Evolutionary conservation across 2,888 invertebrate species (phyloP), one percentile per base, ranked within the genome.

Genomic region (Omphaloscelis lunosa): DNA sequence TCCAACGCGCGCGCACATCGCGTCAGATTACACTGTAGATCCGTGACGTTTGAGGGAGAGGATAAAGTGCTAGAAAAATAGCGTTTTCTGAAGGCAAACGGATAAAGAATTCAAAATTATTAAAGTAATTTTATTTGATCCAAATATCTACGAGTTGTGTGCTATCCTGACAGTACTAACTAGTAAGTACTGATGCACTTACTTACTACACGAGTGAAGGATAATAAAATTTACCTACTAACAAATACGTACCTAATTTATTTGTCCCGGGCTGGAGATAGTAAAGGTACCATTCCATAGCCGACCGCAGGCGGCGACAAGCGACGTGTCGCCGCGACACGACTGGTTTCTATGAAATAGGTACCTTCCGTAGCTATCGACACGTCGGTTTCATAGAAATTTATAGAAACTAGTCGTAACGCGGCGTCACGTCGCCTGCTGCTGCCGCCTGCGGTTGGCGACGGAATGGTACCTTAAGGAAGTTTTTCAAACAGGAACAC

Each of bases 1-100:
- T 89, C 89, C 88, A 86, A 92, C 92, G 92, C 90, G 87, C 87
- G 90, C 89, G 90, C 90, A 90, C 85, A 89, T 91, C 92, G 84
- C 89, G 89, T 92, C 92, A 90, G 91, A 91, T 92, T 92, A 92
- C 89, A 87, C 72, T 80, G 83, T 90, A 85, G 87, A 88, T 85
- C 88, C 89, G 79, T 90, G 90, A 90, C 88, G 81, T 84, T 82
- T 81, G 59, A 27, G 77, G 84, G 63, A 27, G 77, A 59, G 56
- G 9, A 58, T 75, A 80, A n/a, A 9, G 82, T 86, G 34, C 9
- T 9, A 51, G 11, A 29, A 45, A 17, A 69, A 2, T 0, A 59
- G 82, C 82, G 80, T 29, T 34, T 58, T 72, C 20, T 15, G 29
- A 27, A 69, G 34, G 8, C 9, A 15, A 29, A 66, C 15, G 23